phyloP scores from a whole-genome alignment of 2,113 vertebrate species.

The Dasyurus viverrinus region DNA sequence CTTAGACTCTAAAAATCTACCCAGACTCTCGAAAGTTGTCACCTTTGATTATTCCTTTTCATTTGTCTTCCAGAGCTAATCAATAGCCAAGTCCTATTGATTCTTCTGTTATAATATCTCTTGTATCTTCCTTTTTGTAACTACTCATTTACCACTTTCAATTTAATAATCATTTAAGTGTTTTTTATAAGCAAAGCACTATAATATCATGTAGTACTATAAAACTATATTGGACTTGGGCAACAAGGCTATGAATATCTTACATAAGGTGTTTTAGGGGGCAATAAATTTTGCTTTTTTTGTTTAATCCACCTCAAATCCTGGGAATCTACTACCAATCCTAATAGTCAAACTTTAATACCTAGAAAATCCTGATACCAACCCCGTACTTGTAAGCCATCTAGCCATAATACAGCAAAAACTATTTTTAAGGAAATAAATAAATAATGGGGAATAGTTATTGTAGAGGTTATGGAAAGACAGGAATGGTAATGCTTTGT shows the following conservation, averaged over 20 bases:
- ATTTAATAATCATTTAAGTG: background rate
- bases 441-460: background rate
- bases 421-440: background rate
- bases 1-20: background rate
- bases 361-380: background rate
- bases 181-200: background rate
- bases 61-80: background rate
- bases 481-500: background rate
- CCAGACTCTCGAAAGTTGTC: background rate
- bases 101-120: background rate
- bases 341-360: background rate
- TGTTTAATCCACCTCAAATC: background rate
- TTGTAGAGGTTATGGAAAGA: background rate
- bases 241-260: background rate
- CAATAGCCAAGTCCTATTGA: background rate
- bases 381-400: background rate
- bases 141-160: background rate
- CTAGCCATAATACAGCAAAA: background rate
- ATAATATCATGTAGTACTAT: background rate
- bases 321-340: background rate
- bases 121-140: background rate
- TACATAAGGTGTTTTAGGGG: background rate
- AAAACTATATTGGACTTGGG: background rate
- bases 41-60: background rate
- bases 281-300: background rate